Evolutionary conservation across 2,888 invertebrate genomes (phyloP), one percentile per base, ranked within the genome.

Genomic region (Xiphydria camelus): DNA sequence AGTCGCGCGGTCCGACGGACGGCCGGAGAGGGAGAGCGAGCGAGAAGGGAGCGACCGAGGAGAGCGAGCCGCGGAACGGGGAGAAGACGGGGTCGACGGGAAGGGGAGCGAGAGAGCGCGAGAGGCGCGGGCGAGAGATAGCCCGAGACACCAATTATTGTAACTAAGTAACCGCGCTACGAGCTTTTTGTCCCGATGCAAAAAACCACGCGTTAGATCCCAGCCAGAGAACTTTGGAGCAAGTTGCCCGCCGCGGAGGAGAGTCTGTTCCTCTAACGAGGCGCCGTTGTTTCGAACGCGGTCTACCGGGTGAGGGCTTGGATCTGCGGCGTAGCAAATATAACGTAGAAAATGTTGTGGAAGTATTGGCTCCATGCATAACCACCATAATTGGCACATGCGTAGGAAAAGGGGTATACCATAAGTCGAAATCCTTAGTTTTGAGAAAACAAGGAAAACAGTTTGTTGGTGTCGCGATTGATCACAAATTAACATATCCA

Each of bases 121-220:
- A 26, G 4, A 17, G 23, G 29, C 26, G 40, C 26, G 2, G 9
- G 45, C 9, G 41, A 31, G 41, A 21, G 2, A 44, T 29, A 15
- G 40, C 31, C 31, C 15, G 21, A 14, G 45, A 36, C 32, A 55
- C 55, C 57, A 60, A 60, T 56, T 60, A 58, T 57, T 51, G 55
- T 47, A 51, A 50, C 56, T 50, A 44, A 56, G 55, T 56, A 56
- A 56, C 55, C 46, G 49, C 51, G 49, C 39, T 25, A 42, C 29
- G 18, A 39, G 34, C 12, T 35, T 29, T 29, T 29, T 29, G 29
- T 29, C 9, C 12, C 1, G 3, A 15, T 29, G 29, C 10, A 29
- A 29, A 29, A 29, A 29, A 12, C 12, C 29, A 29, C 29, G 14
- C 29, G 29, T 29, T 29, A 29, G 29, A 29, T 29, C 29, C n/a